These are phyloP conservation scores for Halictus ligatus DNA, from an alignment of 2,888 invertebrate genomes.

Conservation along the genomic window DNA sequence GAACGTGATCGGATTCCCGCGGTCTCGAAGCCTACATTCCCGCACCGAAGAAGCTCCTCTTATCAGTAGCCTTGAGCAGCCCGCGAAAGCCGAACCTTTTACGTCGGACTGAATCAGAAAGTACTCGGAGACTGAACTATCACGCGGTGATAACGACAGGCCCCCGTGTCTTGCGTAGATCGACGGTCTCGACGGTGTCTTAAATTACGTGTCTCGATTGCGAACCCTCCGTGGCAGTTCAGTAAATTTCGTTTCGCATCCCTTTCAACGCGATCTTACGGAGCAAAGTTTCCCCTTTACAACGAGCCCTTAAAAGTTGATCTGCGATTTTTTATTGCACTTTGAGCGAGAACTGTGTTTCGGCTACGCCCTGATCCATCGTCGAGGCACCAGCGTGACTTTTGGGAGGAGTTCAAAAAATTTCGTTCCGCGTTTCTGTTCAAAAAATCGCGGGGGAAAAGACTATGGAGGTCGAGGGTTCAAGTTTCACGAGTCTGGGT, in stretches of 20 bases:
- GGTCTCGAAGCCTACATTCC: slow-evolving; percentile 2
- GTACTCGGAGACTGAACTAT: not conserved
- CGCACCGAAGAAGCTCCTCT: not conserved
- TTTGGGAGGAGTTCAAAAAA: too few species aligned
- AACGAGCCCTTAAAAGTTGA: not conserved
- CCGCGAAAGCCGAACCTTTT: not conserved
- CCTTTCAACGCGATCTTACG: not conserved
- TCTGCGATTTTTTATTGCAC: not conserved
- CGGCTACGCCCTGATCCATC: not conserved
- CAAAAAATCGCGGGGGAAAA: too few species aligned
- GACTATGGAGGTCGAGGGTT: too few species aligned
- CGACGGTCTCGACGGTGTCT: not conserved
- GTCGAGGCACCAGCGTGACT: too few species aligned
- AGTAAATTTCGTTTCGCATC: not conserved
- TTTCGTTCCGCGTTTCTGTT: too few species aligned
- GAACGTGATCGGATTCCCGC: slow-evolving; percentile 3
- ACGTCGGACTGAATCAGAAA: not conserved
- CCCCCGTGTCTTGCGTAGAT: not conserved
- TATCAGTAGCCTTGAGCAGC: not conserved
- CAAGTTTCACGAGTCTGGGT: too few species aligned
- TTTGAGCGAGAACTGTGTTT: not conserved
- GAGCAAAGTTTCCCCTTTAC: too few species aligned
- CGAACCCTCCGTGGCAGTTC: not conserved
- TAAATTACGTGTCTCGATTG: not conserved
- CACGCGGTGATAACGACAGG: not conserved